phyloP scores from a whole-genome alignment of 2,888 invertebrate genomes.

The Frankliniella fusca region DNA sequence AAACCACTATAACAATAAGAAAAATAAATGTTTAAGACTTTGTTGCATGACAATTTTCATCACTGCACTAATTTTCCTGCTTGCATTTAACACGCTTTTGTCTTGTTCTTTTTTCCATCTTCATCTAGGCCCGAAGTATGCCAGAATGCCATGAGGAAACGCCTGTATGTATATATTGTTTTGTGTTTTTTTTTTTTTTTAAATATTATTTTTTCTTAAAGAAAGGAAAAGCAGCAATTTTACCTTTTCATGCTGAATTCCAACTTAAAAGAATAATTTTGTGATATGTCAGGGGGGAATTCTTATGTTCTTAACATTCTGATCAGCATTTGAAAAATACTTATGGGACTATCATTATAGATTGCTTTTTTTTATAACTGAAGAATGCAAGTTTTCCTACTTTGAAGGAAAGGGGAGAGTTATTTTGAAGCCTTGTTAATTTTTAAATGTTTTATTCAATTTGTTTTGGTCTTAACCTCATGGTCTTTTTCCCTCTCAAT shows the following conservation, averaged over 20 bases:
- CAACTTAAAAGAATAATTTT: neutral
- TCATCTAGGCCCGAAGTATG: constrained; percentile 8
- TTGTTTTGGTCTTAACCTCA: neutral
- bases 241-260: neutral
- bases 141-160: constrained; percentile 37
- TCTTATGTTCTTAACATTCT: neutral
- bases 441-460: neutral
- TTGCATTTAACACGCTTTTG: constrained; percentile 25
- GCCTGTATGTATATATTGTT: constrained; percentile 40
- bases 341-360: too few relatives aligned
- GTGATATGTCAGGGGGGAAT: neutral
- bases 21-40: neutral
- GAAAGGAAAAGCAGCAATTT: neutral
- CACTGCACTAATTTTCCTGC: constrained; percentile 20
- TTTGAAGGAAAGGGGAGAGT: too few relatives aligned
- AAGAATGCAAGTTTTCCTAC: too few relatives aligned
- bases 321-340: neutral
- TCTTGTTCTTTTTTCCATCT: constrained; percentile 26
- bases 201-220: constrained; percentile 19
- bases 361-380: too few relatives aligned
- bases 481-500: constrained; percentile 13
- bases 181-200: constrained; percentile 18
- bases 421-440: neutral
- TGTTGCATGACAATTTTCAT: constrained; percentile 1
- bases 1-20: neutral